Percentiles rank a stretch among this genome's conserved stretches.
Conservation (phyloP, 2,113 vertebrate genomes). For the Indicator maculatus region DNA sequence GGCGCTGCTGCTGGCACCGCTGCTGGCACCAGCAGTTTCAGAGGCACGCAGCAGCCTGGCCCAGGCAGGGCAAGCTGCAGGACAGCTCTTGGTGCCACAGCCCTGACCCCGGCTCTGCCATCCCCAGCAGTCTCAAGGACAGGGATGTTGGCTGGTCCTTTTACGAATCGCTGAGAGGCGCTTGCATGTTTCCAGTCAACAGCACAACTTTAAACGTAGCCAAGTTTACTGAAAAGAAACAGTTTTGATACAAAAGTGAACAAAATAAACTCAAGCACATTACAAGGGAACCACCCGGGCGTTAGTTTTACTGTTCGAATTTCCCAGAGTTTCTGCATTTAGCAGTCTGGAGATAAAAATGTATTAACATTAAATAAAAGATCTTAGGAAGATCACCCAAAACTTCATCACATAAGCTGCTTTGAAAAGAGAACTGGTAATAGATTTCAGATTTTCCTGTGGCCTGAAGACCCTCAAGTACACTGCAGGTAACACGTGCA, state of each 20-base stretch:
- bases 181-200: neutral
- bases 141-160: neutral
- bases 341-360: neutral
- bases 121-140: fast-evolving
- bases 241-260: neutral
- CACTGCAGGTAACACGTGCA: fast-evolving
- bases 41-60: neutral
- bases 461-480: neutral
- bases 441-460: neutral
- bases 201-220: neutral
- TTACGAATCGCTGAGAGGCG: neutral
- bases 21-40: neutral
- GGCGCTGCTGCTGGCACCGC: neutral
- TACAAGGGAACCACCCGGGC: neutral
- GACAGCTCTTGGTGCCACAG: neutral
- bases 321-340: neutral
- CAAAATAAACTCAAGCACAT: neutral
- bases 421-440: neutral
- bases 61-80: neutral
- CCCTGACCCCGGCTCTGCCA: neutral
- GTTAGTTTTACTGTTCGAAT: neutral
- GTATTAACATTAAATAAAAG: neutral
- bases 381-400: fast-evolving
- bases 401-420: neutral
- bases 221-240: neutral